Evolutionary conservation across 1,140 invertebrate genomes (phyloP), one percentile per base, ranked within the genome.

Genomic region (Pinna nobilis): DNA sequence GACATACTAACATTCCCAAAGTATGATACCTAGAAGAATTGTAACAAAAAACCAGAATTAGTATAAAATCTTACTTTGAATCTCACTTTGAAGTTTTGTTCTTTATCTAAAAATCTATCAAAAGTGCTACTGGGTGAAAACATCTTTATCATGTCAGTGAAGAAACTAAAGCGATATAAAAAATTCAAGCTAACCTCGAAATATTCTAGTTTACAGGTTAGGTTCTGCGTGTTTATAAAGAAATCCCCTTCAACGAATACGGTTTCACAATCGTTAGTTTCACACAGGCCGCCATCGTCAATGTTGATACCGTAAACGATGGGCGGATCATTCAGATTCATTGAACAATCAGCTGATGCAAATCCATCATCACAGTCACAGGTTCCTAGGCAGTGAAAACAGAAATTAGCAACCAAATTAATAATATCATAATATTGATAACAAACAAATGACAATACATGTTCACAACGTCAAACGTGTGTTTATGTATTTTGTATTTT

Each of bases 311-410:
- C 70, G 35, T 57, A 47, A 5, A 72, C 28, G 1, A 35, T 13
- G 0, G 75, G 75, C 5, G 75, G 69, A 49, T 41, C 50, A 18
- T 44, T 68, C 9, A 77, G 35, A 37, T 77, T 66, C n/a, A 72
- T 53, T 3, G 75, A 77, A 33, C 75, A 77, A 41, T 77, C 75
- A 23, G 35, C 25, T 9, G 64, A 69, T 13, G 69, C 75, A 61
- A 57, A 72, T 15, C 66, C 49, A 13, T 39, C 35, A 11, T 64
- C 33, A 39, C 75, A 77, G 5, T 28, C n/a, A 65, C 75, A 77
- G 15, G 44, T 64, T 20, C 75, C 75, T 77, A 20, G 32, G 60
- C 60, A 25, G 20, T 57, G 23, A 66, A 37, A 47, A 23, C 5
- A 49, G 28, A 23, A 23, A 39, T 41, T 25, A 0, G 50, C n/a